A percentile compares a stretch with the other conserved stretches of the same genome.
These are phyloP conservation scores for Euphydryas editha DNA, from an alignment of 2,888 invertebrate species.

Conservation along the genomic window DNA sequence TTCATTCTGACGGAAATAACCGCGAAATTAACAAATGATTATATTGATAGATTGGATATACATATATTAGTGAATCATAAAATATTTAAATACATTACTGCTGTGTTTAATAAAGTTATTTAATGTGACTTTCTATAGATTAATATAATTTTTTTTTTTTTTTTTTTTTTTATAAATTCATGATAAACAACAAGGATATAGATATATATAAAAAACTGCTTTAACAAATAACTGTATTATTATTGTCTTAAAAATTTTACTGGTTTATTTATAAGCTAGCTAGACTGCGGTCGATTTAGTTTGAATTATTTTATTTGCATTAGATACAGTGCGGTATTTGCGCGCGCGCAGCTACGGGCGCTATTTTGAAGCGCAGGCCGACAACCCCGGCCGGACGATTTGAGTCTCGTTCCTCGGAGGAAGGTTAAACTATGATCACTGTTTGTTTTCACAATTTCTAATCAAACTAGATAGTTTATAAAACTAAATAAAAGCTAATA, in stretches of 20 bases:
- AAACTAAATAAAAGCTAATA: not conserved
- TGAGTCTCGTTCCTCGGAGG: slow-evolving; percentile 8
- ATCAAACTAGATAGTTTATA: not conserved
- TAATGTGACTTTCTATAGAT: too few species aligned
- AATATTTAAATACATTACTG: too few species aligned
- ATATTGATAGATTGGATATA: too few species aligned
- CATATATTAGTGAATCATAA: too few species aligned
- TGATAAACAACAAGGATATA: too few species aligned
- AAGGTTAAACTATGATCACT: slow-evolving; percentile 21
- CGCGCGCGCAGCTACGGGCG: slow-evolving; percentile 30
- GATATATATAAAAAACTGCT: too few species aligned
- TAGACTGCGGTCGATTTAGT: slow-evolving; percentile 18
- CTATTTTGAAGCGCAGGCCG: slow-evolving; percentile 40
- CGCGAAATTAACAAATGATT: too few species aligned
- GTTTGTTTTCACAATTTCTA: not conserved
- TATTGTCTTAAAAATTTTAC: slow-evolving; percentile 12
- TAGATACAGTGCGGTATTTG: slow-evolving; percentile 25
- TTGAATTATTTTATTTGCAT: slow-evolving; percentile 37
- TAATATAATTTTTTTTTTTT: too few species aligned
- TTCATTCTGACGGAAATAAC: too few species aligned
- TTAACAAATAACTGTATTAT: too few species aligned
- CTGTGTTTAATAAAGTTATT: too few species aligned
- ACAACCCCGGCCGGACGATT: slow-evolving; percentile 36
- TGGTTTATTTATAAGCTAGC: slow-evolving; percentile 20
- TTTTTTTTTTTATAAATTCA: too few species aligned